Evolutionary conservation across 2,113 vertebrate genomes (phyloP).

Genomic region (Paedocypris sp.): DNA sequence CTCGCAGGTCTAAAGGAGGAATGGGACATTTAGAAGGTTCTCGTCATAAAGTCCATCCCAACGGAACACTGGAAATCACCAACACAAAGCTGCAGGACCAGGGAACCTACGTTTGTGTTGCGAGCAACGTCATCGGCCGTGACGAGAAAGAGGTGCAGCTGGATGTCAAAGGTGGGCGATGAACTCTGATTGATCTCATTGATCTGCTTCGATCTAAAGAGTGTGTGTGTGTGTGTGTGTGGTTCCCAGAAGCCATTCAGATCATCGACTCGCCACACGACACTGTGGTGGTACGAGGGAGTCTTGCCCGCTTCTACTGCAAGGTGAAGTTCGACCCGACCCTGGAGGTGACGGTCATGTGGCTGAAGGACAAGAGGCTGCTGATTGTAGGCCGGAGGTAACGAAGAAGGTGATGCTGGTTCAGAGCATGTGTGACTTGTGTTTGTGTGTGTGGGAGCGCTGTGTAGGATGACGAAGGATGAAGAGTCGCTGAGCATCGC

Average conservation of each 20-base stretch:
- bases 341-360: slow-evolving; percentile 67
- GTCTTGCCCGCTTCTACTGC: slow-evolving; percentile 73
- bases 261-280: slow-evolving; percentile 77
- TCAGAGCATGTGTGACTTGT: neutral
- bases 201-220: too few species aligned
- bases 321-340: slow-evolving; percentile 69
- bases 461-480: slow-evolving; percentile 75
- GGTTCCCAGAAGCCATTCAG: slow-evolving; percentile 76
- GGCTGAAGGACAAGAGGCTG: slow-evolving; percentile 74
- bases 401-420: neutral
- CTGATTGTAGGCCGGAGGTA: slow-evolving; percentile 66
- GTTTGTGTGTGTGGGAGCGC: neutral
- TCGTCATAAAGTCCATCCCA: slow-evolving; percentile 75
- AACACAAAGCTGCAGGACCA: slow-evolving; percentile 76
- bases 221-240: too few species aligned
- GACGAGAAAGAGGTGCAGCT: slow-evolving; percentile 79
- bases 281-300: slow-evolving; percentile 69
- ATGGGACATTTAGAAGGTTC: slow-evolving; percentile 79
- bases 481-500: slow-evolving; percentile 82
- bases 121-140: slow-evolving; percentile 84
- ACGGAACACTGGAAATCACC: slow-evolving; percentile 84
- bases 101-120: slow-evolving; percentile 82
- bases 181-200: too few species aligned
- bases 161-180: slow-evolving; percentile 89
- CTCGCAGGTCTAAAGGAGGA: slow-evolving; percentile 85